Conservation (phyloP, 2,113 vertebrate species). For the Melanocharis versteri region DNA sequence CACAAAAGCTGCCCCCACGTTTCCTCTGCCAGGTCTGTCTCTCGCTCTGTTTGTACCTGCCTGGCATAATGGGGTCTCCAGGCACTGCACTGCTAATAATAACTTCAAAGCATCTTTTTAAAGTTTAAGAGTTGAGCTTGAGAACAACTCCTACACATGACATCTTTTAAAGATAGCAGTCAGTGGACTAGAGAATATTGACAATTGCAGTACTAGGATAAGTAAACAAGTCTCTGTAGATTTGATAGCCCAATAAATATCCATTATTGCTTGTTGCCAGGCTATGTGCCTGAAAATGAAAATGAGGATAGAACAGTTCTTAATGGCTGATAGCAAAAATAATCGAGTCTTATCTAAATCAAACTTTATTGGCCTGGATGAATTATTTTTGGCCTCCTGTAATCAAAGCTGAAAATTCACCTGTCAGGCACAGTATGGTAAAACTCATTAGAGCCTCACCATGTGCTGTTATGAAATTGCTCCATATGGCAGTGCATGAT, state of each 20-base stretch:
- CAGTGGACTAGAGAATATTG: constrained; percentile 17
- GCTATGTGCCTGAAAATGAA: constrained; percentile 35
- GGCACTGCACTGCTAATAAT: background rate
- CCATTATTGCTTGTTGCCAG: constrained; percentile 47
- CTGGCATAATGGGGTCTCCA: constrained; percentile 8
- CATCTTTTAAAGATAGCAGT: constrained; percentile 2
- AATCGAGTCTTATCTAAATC: constrained; percentile 52
- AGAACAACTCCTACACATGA: constrained; percentile 2
- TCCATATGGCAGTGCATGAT: constrained; percentile 65
- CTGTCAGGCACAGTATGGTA: constrained; percentile 70
- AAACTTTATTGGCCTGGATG: constrained; percentile 57
- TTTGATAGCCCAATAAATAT: constrained; percentile 55
- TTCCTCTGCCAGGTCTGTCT: background rate
- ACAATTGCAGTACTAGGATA: background rate
- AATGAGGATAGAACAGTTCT: constrained; percentile 32
- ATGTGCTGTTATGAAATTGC: constrained; percentile 72
- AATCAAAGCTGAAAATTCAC: constrained; percentile 70
- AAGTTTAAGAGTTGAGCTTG: constrained; percentile 22
- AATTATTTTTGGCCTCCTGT: constrained; percentile 63
- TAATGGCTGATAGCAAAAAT: constrained; percentile 57
- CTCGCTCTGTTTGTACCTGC: background rate
- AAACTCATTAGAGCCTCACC: constrained; percentile 69
- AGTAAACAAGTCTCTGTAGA: constrained; percentile 39
- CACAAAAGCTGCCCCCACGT: background rate
- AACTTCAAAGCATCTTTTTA: constrained; percentile 34